These are phyloP conservation scores for Drosophila cardini DNA, from an alignment of 1,140 invertebrate species.

Conservation along the genomic window DNA sequence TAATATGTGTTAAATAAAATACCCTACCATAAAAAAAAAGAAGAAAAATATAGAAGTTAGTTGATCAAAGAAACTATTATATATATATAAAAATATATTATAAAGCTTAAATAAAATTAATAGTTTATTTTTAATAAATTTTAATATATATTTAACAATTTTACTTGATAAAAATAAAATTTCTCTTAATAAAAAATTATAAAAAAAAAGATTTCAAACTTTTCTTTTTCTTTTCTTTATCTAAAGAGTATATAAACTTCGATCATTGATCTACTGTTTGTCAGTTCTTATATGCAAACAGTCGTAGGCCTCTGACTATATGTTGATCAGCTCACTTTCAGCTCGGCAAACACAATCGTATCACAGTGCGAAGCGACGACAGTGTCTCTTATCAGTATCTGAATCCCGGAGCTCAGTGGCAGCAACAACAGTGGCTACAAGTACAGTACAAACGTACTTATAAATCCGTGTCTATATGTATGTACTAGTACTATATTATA, in stretches of 20 bases:
- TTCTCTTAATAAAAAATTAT: background rate
- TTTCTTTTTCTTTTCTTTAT: too few relatives aligned
- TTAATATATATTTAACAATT: too few relatives aligned
- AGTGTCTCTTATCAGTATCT: conserved; percentile 59
- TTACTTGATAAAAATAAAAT: background rate
- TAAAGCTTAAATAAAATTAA: too few relatives aligned
- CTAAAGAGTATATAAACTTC: background rate
- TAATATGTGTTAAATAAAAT: background rate
- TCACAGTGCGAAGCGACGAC: conserved; percentile 36
- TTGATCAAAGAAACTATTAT: too few relatives aligned
- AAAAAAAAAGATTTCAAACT: too few relatives aligned
- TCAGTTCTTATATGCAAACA: background rate
- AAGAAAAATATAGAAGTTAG: too few relatives aligned
- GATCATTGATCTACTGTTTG: background rate
- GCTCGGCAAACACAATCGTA: conserved; percentile 63
- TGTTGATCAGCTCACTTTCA: conserved; percentile 74
- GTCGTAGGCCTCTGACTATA: conserved; percentile 38
- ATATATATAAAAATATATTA: too few relatives aligned
- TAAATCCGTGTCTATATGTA: conserved; percentile 8
- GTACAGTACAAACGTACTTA: conserved; percentile 2
- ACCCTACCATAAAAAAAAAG: too few relatives aligned
- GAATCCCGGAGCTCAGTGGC: conserved; percentile 42
- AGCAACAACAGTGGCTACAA: conserved; percentile 4
- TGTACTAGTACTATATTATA: conserved; percentile 41
- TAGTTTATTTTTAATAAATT: too few relatives aligned